Evolutionary conservation across 1,140 invertebrate species (phyloP).

Genomic region (Drosophila neocordata): DNA sequence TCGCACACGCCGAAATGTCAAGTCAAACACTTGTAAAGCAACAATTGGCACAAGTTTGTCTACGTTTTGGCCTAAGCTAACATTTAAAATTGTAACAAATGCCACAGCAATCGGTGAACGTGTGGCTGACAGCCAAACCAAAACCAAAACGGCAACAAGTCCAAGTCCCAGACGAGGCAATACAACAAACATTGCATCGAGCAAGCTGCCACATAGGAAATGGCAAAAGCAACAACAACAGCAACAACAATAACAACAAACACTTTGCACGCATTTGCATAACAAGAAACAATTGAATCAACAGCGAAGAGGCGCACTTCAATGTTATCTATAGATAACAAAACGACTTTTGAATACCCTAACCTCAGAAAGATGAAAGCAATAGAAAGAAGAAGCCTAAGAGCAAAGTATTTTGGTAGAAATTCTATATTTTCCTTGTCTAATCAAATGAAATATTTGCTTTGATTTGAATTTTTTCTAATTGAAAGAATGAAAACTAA

Average conservation of each 20-base stretch:
- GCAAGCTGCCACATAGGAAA: slow-evolving; percentile 11
- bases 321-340: not conserved
- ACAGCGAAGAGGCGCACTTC: not conserved
- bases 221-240: slow-evolving; percentile 22
- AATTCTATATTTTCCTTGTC: too few species aligned
- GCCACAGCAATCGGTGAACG: slow-evolving; percentile 72
- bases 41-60: slow-evolving; percentile 75
- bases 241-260: slow-evolving; percentile 36
- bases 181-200: not conserved
- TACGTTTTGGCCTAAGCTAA: slow-evolving; percentile 68
- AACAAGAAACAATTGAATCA: slow-evolving; percentile 53
- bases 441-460: not conserved
- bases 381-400: not conserved
- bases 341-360: slow-evolving; percentile 46
- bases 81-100: slow-evolving; percentile 82
- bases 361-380: not conserved
- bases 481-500: too few species aligned
- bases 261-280: slow-evolving; percentile 77
- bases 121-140: slow-evolving; percentile 71
- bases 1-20: slow-evolving; percentile 72
- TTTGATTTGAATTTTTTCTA: too few species aligned
- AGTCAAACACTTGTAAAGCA: slow-evolving; percentile 75
- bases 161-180: slow-evolving; percentile 2
- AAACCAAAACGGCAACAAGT: slow-evolving; percentile 9
- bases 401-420: too few species aligned